A percentile compares a stretch with the other conserved stretches of the same genome.
phyloP scores from a whole-genome alignment of 1,140 invertebrate species.

The Bombus consobrinus region DNA sequence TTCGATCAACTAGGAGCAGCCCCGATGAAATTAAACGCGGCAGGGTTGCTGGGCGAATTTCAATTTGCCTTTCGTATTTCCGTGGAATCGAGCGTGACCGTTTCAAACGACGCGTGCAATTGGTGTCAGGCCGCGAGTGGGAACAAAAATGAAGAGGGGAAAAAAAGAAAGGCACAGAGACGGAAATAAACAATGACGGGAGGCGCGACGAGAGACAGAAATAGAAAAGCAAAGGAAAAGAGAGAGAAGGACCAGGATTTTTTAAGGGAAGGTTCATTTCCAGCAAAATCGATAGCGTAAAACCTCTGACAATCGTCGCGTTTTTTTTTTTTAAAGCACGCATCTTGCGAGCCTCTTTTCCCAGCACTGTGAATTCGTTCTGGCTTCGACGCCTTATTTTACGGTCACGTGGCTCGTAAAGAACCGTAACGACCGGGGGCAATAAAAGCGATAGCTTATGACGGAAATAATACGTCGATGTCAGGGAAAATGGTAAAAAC shows the following conservation, averaged over 20 bases:
- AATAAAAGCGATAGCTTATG: constrained; percentile 28
- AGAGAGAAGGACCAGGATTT: background rate
- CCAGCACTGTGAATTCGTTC: background rate
- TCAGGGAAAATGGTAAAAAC: constrained; percentile 15
- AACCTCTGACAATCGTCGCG: background rate
- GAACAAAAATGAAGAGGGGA: background rate
- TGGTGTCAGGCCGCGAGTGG: background rate
- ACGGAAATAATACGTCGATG: constrained; percentile 20
- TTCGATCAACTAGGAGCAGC: background rate
- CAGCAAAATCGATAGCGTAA: background rate
- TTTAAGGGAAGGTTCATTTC: background rate
- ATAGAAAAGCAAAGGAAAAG: background rate
- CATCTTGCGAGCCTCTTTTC: background rate
- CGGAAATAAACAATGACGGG: background rate
- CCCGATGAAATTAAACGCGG: constrained; percentile 15
- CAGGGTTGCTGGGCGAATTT: background rate
- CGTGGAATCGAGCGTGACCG: constrained; percentile 21
- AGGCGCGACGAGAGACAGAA: background rate
- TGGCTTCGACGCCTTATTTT: constrained; percentile 3
- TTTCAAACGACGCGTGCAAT: constrained; percentile 18
- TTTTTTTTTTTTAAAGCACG: background rate
- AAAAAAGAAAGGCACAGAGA: background rate
- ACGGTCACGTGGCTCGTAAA: constrained; percentile 21
- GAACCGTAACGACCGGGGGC: background rate
- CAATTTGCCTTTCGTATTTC: constrained; percentile 12